phyloP scores from a whole-genome alignment of 1,140 invertebrate genomes.

The Drosophila leontia region DNA sequence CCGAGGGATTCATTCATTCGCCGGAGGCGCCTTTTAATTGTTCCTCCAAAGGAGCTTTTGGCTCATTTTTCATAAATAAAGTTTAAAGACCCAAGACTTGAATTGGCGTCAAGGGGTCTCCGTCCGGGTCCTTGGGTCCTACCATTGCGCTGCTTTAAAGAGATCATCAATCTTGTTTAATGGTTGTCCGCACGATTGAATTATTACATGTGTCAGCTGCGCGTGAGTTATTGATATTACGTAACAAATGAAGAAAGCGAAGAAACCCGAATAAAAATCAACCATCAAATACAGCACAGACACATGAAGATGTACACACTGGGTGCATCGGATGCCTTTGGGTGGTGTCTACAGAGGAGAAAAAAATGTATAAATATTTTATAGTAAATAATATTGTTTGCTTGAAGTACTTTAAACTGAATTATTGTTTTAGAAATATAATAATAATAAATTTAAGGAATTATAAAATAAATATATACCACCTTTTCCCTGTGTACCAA shows the following conservation, averaged over 20 bases:
- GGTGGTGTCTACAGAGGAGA: background rate
- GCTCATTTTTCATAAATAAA: conserved; percentile 71
- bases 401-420: too few species aligned
- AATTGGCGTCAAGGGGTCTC: conserved; percentile 59
- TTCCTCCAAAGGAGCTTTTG: conserved; percentile 36
- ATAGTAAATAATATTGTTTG: background rate
- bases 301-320: conserved; percentile 14
- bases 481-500: background rate
- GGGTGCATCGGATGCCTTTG: background rate
- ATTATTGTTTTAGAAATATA: too few species aligned
- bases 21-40: conserved; percentile 61
- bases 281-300: conserved; percentile 54
- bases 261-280: conserved; percentile 70
- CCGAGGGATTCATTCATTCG: conserved; percentile 7
- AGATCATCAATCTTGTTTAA: conserved; percentile 85
- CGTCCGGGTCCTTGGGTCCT: conserved; percentile 22
- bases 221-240: conserved; percentile 82
- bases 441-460: too few species aligned
- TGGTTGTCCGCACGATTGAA: conserved; percentile 85
- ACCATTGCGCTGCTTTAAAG: conserved; percentile 63
- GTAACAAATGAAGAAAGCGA: conserved; percentile 79
- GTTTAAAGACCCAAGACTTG: conserved; percentile 60
- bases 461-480: too few species aligned
- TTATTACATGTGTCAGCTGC: conserved; percentile 85
- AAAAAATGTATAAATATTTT: background rate